Conservation (phyloP, 2,888 invertebrate genomes). For the Oithona nana region DNA sequence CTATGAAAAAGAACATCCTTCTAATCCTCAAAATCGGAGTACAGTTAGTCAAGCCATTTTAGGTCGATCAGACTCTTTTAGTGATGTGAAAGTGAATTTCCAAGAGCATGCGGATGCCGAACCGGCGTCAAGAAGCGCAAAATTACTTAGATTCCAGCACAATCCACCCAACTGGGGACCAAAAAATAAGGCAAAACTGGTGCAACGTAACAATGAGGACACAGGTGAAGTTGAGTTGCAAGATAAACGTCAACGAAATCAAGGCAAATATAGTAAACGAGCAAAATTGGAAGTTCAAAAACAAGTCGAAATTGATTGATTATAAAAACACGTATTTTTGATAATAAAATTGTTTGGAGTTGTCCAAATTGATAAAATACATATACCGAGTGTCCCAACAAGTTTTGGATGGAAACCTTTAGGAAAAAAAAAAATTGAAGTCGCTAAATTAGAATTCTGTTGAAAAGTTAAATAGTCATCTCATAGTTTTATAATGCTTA, state of each 20-base stretch:
- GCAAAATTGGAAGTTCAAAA: too few species aligned
- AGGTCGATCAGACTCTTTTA: not conserved
- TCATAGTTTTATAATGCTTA: too few species aligned
- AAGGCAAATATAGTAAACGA: slow-evolving; percentile 14
- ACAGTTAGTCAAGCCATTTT: not conserved
- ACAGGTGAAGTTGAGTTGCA: too few species aligned
- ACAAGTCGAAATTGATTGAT: too few species aligned
- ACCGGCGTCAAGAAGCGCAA: slow-evolving; percentile 51
- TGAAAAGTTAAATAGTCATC: too few species aligned
- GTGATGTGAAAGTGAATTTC: slow-evolving; percentile 30
- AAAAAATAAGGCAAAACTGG: slow-evolving; percentile 45
- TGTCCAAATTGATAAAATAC: too few species aligned
- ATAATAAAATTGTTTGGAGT: too few species aligned
- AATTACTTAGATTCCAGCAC: slow-evolving; percentile 56
- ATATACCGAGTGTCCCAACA: too few species aligned
- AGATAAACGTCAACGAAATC: slow-evolving; percentile 8
- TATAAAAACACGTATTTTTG: too few species aligned
- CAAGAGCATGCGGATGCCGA: slow-evolving; percentile 48
- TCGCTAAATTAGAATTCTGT: too few species aligned
- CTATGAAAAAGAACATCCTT: slow-evolving; percentile 35
- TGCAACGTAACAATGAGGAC: not conserved
- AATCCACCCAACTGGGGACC: slow-evolving; percentile 89
- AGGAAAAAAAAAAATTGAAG: too few species aligned
- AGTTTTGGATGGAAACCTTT: too few species aligned
- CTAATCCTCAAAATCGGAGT: not conserved